A percentile compares a stretch with the other conserved stretches of the same genome.
Evolutionary conservation across 2,797 vertebrate species (phyloP).

Genomic region (Adrianichthys oophorus): DNA sequence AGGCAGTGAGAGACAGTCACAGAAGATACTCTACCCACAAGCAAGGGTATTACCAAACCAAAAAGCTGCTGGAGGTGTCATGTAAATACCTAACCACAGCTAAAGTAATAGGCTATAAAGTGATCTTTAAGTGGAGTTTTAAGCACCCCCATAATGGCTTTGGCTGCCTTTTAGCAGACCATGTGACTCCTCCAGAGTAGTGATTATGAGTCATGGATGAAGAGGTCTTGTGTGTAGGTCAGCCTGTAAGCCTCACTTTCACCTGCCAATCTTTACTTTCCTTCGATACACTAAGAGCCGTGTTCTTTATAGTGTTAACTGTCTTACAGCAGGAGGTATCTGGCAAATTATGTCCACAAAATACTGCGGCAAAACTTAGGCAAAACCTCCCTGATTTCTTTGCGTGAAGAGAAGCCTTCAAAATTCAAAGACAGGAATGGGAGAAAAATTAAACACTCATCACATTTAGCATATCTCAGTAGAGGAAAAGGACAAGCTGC

Average conservation of each 20-base stretch:
- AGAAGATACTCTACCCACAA: conserved; percentile 60
- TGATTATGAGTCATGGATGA: conserved; percentile 99
- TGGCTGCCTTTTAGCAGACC: conserved; percentile 97
- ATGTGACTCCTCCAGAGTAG: conserved; percentile 96
- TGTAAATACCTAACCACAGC: conserved; percentile 99
- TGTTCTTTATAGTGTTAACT: conserved; percentile 92
- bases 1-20: conserved; percentile 66
- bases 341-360: conserved; percentile 92
- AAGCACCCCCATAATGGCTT: conserved; percentile 99
- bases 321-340: conserved; percentile 93
- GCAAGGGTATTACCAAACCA: conserved; percentile 93
- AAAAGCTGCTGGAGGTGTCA: conserved; percentile 98
- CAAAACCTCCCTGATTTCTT: conserved; percentile 49
- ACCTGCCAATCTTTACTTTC: conserved; percentile 98
- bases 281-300: conserved; percentile 85
- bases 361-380: conserved; percentile 79
- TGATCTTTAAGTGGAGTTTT: conserved; percentile 99
- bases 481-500: conserved; percentile 7
- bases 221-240: conserved; percentile 97
- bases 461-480: conserved; percentile 29
- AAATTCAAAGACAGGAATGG: conserved; percentile 19
- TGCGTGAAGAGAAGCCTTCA: conserved; percentile 39
- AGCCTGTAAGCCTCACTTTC: conserved; percentile 96
- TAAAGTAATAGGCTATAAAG: conserved; percentile 99
- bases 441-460: conserved; percentile 25